phyloP scores from a whole-genome alignment of 2,797 vertebrate genomes.

The Pseudomugil tenellus region DNA sequence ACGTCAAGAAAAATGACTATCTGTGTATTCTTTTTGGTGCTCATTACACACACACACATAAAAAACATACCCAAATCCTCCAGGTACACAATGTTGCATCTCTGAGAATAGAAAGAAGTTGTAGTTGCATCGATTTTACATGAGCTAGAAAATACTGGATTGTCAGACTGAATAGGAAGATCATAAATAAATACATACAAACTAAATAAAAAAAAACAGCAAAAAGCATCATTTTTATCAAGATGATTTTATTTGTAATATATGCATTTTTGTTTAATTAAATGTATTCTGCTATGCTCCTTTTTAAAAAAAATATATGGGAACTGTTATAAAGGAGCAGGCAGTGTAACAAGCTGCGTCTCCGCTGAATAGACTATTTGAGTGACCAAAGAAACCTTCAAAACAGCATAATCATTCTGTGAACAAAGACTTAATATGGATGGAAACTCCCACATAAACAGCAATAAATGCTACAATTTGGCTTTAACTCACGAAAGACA shows the following conservation, averaged over 20 bases:
- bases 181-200: not conserved
- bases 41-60: not conserved
- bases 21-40: not conserved
- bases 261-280: not conserved
- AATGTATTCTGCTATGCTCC: too few species aligned
- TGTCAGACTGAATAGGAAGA: not conserved
- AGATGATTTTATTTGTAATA: not conserved
- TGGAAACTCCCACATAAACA: conserved; percentile 5
- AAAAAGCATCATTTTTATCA: not conserved
- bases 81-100: not conserved
- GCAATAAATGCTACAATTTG: conserved; percentile 9
- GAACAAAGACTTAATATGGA: not conserved
- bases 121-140: not conserved
- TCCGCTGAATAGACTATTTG: not conserved
- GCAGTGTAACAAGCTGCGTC: too few species aligned
- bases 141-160: not conserved
- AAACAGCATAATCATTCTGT: not conserved
- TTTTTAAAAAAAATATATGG: too few species aligned
- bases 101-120: not conserved
- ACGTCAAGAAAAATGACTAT: not conserved
- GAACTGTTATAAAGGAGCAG: too few species aligned
- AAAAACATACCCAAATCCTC: too few species aligned
- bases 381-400: not conserved
- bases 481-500: conserved; percentile 9
- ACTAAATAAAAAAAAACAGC: not conserved